phyloP scores from a whole-genome alignment of 2,797 vertebrate species.

The Harpagifer antarcticus region DNA sequence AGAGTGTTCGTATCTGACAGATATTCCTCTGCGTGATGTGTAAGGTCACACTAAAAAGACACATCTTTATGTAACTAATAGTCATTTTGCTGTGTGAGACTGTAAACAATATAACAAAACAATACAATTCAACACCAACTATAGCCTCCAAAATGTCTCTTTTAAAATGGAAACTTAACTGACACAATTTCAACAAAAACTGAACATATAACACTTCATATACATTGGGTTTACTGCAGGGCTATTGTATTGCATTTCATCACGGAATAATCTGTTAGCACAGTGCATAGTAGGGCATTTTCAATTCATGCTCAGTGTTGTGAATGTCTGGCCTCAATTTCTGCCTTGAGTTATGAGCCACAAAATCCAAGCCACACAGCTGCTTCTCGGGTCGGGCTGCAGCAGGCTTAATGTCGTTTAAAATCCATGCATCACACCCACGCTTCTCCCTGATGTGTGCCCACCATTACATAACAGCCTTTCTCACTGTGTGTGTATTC shows the following conservation, averaged over 20 bases:
- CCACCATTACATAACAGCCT: conserved; percentile 36
- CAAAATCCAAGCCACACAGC: conserved; percentile 35
- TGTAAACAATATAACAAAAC: not conserved
- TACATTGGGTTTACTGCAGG: not conserved
- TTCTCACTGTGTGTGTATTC: conserved; percentile 27
- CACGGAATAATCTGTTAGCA: not conserved
- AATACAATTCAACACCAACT: not conserved
- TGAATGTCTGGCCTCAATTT: conserved; percentile 47
- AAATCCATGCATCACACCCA: conserved; percentile 45
- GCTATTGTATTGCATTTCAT: conserved; percentile 1
- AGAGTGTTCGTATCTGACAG: not conserved
- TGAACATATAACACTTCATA: not conserved
- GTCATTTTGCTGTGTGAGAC: not conserved
- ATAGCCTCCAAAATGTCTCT: not conserved
- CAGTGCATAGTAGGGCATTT: conserved; percentile 22
- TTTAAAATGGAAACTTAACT: not conserved
- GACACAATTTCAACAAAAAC: not conserved
- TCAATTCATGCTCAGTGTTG: conserved; percentile 28
- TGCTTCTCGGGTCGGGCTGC: conserved; percentile 31
- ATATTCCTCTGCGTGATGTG: not conserved
- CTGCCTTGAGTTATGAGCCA: conserved; percentile 51
- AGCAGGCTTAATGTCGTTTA: conserved; percentile 39
- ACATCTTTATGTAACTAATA: not conserved
- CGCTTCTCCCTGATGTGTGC: conserved; percentile 30
- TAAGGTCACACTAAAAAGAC: conserved; percentile 5